A percentile compares a stretch with the other conserved stretches of the same genome.
These are phyloP conservation scores for Aptenodytes forsteri DNA, from an alignment of 2,113 vertebrate genomes.

Conservation along the genomic window DNA sequence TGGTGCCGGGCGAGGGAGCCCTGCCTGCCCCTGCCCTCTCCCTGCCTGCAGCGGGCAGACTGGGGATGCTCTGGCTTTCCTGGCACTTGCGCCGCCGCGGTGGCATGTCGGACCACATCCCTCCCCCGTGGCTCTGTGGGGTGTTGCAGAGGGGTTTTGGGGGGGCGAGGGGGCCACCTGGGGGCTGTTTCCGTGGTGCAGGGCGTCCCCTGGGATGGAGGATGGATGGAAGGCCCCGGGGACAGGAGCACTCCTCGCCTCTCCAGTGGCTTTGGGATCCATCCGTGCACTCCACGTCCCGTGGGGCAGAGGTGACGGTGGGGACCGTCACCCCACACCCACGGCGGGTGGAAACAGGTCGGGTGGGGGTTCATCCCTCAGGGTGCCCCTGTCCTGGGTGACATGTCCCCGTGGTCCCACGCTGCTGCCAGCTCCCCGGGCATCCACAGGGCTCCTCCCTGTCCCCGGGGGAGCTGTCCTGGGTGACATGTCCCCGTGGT, in stretches of 20 bases:
- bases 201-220: not conserved
- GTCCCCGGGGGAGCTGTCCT: not conserved
- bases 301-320: not conserved
- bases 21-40: not conserved
- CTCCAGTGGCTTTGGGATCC: not conserved
- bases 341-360: accelerated
- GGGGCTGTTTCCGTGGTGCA: not conserved
- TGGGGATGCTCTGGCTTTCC: not conserved
- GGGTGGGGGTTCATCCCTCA: not conserved
- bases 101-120: not conserved
- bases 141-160: not conserved
- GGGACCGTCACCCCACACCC: not conserved
- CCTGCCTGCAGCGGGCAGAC: not conserved
- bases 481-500: not conserved
- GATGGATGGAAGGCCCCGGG: not conserved
- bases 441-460: not conserved
- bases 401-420: not conserved
- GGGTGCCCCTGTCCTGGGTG: not conserved
- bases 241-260: not conserved
- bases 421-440: not conserved
- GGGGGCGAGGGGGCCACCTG: not conserved
- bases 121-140: not conserved
- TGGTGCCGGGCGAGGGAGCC: not conserved
- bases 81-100: accelerated
- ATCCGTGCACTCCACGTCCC: not conserved